These are phyloP conservation scores for Otis tarda DNA, from an alignment of 2,113 vertebrate species.

Conservation along the genomic window DNA sequence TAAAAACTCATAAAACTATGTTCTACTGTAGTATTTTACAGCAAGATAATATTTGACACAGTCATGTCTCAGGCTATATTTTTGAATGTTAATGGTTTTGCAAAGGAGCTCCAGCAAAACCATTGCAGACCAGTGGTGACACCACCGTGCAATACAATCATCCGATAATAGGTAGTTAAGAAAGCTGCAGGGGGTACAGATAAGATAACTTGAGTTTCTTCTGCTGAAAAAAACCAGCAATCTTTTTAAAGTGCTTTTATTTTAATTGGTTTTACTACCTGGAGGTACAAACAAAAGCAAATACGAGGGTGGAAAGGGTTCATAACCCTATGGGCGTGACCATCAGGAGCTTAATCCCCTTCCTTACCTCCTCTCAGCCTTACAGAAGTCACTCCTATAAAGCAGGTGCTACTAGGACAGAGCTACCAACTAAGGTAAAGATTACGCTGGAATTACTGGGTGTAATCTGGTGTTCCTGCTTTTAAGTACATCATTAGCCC, in stretches of 20 bases:
- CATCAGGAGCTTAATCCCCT: conserved; percentile 1
- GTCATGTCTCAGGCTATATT: background rate
- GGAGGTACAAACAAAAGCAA: background rate
- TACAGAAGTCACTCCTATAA: background rate
- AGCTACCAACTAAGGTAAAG: conserved; percentile 47
- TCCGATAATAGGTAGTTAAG: background rate
- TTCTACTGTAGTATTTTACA: background rate
- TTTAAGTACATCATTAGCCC: background rate
- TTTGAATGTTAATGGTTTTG: background rate
- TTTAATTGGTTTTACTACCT: background rate
- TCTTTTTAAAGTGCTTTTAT: background rate
- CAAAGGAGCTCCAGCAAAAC: background rate
- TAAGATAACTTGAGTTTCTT: background rate
- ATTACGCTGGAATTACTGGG: conserved; percentile 35
- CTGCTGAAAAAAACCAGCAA: accelerated
- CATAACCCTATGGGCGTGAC: background rate
- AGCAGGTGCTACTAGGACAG: conserved; percentile 43
- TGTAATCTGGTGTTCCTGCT: background rate
- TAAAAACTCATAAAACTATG: background rate
- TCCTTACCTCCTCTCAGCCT: conserved; percentile 22
- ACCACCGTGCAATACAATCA: background rate
- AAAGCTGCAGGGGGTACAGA: background rate
- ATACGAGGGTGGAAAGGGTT: background rate
- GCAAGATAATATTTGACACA: background rate
- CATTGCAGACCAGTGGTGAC: background rate